Base-by-base conservation (phyloP, 2,888 invertebrate genomes). In the Fragum fragum region DNA sequence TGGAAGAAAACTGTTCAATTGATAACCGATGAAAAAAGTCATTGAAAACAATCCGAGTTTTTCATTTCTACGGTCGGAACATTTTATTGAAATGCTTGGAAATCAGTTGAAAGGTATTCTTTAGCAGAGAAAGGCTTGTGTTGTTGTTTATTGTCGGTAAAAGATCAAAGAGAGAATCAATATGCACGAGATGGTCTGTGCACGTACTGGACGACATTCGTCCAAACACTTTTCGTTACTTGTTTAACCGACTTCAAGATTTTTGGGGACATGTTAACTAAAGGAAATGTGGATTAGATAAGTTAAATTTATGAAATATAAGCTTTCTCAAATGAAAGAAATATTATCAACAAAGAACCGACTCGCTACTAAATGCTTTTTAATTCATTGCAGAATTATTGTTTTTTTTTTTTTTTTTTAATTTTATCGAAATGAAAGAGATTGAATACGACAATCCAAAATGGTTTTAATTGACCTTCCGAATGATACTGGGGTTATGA, bases 81-180 rank as follows among this genome's bases (percentile, higher is more conserved):
- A 21, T 66, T 66, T 66, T 66, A 66, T 66, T 66, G 47, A 66
- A 66, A 42, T 66, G 66, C 66, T 39, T 21, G 29, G 66, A 66
- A 47, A 66, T 42, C 42, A 18, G 42, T 66, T 42, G 23, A 42
- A 26, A 16, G 66, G 36, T 36, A 36, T 66, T 66, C 66, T 66
- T 23, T 66, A 66, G 14, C 32, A 66, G 11, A 42, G 66, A 66
- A 66, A 26, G 32, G 18, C 36, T 36, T 9, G 21, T 14, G 9
- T 23, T 36, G 23, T 66, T 66, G 66, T 66, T 39, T 26, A 66
- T 42, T 66, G 66, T 66, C 66, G 66, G 39, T 26, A 42, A 42
- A 42, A 66, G 66, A 66, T 66, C 66, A 66, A 66, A 66, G 66
- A 11, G 21, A 42, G 47, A 42, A 66, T 66, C 66, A 26, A 42